Conservation (phyloP, 2,797 vertebrate species). For the Carcharodon carcharias region DNA sequence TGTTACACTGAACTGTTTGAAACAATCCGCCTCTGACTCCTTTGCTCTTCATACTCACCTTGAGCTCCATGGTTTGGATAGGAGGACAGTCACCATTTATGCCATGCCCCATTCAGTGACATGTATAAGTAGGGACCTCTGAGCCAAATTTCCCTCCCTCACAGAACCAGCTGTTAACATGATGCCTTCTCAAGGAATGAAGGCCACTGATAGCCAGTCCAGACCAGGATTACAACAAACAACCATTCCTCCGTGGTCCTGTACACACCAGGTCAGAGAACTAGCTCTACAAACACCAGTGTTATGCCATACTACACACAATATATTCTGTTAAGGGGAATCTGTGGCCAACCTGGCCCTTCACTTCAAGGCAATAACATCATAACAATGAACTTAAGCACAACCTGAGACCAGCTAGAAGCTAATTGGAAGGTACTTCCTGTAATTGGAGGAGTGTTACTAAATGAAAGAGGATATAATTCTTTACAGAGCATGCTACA, state of each 20-base stretch:
- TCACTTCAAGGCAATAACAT: background rate
- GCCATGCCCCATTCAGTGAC: background rate
- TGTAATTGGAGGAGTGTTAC: background rate
- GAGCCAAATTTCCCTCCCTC: background rate
- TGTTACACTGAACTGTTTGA: background rate
- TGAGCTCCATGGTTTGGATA: background rate
- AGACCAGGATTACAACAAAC: background rate
- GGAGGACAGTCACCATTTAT: background rate
- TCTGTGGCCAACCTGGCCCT: background rate
- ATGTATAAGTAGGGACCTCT: background rate
- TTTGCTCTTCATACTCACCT: background rate
- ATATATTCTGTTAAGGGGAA: background rate
- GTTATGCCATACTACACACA: background rate
- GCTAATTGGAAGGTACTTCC: background rate
- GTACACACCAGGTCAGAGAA: background rate
- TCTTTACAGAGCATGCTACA: background rate
- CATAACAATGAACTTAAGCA: background rate
- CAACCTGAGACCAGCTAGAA: background rate
- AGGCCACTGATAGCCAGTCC: background rate
- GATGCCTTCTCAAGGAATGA: background rate
- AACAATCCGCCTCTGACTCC: background rate
- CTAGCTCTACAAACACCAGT: background rate
- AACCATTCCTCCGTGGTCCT: background rate
- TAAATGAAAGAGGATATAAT: background rate
- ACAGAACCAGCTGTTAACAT: background rate